Conservation (phyloP, 2,113 vertebrate genomes). For the Dipodomys stephensi region DNA sequence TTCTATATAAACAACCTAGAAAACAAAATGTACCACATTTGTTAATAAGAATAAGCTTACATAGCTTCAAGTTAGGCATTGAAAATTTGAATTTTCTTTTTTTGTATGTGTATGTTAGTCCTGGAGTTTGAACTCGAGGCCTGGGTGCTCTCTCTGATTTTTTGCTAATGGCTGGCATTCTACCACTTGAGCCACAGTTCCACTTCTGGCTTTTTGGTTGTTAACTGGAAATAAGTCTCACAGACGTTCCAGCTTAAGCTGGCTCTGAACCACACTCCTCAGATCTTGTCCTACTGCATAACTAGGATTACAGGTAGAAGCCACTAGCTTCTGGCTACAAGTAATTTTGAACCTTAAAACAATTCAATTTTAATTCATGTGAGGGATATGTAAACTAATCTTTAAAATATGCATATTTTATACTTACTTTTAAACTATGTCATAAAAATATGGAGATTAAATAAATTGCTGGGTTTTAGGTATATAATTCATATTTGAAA, state of each 20-base stretch:
- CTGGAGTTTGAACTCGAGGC: too few species aligned
- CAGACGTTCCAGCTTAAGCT: too few species aligned
- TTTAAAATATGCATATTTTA: not conserved
- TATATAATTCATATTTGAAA: slow-evolving; percentile 50
- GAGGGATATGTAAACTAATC: not conserved
- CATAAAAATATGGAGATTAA: slow-evolving; percentile 4
- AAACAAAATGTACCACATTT: not conserved
- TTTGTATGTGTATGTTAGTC: too few species aligned
- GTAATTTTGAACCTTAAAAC: not conserved
- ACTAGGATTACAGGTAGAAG: too few species aligned
- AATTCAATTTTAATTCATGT: slow-evolving; percentile 38
- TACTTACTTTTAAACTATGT: slow-evolving; percentile 4
- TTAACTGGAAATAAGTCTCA: too few species aligned
- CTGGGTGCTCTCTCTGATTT: too few species aligned
- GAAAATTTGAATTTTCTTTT: not conserved
- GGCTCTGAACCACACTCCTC: too few species aligned
- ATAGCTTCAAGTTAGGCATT: not conserved
- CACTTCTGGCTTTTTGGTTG: too few species aligned
- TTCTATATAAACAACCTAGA: not conserved
- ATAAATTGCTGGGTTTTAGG: not conserved
- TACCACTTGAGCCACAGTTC: too few species aligned
- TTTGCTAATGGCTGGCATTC: too few species aligned
- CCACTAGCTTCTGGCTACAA: not conserved
- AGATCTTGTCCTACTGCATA: too few species aligned
- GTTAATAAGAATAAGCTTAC: not conserved